Evolutionary conservation across 2,797 vertebrate species (phyloP), one percentile per base, ranked within the genome.

Genomic region (Enteromius argenteus): DNA sequence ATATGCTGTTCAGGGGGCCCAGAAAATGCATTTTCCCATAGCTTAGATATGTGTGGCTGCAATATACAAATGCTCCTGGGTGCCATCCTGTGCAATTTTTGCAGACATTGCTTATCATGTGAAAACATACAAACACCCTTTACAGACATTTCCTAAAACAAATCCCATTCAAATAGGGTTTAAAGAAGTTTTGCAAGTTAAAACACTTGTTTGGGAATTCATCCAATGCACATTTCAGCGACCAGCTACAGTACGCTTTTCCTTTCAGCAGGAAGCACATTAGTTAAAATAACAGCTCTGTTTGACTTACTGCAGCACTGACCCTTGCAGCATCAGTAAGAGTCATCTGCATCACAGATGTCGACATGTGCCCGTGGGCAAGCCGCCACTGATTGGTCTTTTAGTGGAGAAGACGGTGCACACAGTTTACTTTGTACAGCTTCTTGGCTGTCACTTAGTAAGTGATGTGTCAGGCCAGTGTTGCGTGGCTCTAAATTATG

Each of bases 401-500:
- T 79, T 79, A 58, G 75, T 32, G 27, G 44, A 69, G 58, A 35
- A 67, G 75, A 66, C 13, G 56, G 42, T 35, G 17, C 35, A 79
- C 37, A 67, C n/a, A 13, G 27, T 42, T 71, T 58, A 46, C 66
- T 78, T 76, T 46, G 73, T 56, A 79, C 53, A 51, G 81, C 68
- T 79, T 75, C 75, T 82, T 64, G 66, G 51, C 46, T 84, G 51
- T 79, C 81, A 81, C 53, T 85, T 78, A 84, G 67, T 83, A 84
- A 86, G 62, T 79, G 71, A 83, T 84, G 84, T 86, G 86, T 74
- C 84, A 80, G 62, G 66, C 32, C 19, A 51, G 49, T 64, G 68
- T 62, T 71, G 56, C n/a, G 46, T 69, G 32, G 78, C 21, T 32
- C 73, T 85, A 71, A 86, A 86, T 86, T 85, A 86, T 86, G 75